Base-by-base conservation (phyloP, 2,888 invertebrate genomes). In the Lepidonotus clava region DNA sequence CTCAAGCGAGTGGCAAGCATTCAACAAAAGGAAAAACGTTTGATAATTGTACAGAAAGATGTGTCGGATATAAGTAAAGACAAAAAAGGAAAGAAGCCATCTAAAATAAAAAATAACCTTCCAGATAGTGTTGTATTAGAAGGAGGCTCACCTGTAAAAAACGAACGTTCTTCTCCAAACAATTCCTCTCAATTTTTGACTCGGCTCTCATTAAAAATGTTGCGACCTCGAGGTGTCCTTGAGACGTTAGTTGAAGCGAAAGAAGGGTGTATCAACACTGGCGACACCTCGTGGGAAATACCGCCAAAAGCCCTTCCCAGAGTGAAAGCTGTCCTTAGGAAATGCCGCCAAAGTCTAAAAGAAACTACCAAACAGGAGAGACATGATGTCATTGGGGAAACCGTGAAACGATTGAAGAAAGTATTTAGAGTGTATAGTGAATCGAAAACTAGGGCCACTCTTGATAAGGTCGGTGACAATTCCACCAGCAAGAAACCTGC, bases 221-320 rank as follows among this genome's bases (percentile, higher is more conserved):
- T 61, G 61, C 61, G 61, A 11, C 61, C 61, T n/a, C 24, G 28
- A n/a, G 61, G 61, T 24, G 61, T 61, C 61, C 24, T 11, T 11
- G 61, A 61, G 28, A 61, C 61, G 61, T 32, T 61, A 32, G 4
- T 24, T 5, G 61, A 61, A 11, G 61, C 28, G 28, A 28, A 61
- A 24, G 28, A 61, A 24, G 61, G 61, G 11, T 14, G 28, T 32
- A 61, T 61, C 24, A 11, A 11, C 24, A 11, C 28, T 11, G 61
- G 61, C 61, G 61, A 24, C 61, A 61, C 28, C 61, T 28, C 24
- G 28, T 61, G 61, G 61, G 61, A 61, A 61, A 61, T 24, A 61
- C 28, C 61, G n/a, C 5, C 5, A 11, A 61, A 61, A 61, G 5
- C 61, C 4, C 28, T 61, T 1, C 24, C 24, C 24, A 8, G 61